These are phyloP conservation scores for Equus quagga DNA, from an alignment of 2,113 vertebrate genomes.

Conservation along the genomic window DNA sequence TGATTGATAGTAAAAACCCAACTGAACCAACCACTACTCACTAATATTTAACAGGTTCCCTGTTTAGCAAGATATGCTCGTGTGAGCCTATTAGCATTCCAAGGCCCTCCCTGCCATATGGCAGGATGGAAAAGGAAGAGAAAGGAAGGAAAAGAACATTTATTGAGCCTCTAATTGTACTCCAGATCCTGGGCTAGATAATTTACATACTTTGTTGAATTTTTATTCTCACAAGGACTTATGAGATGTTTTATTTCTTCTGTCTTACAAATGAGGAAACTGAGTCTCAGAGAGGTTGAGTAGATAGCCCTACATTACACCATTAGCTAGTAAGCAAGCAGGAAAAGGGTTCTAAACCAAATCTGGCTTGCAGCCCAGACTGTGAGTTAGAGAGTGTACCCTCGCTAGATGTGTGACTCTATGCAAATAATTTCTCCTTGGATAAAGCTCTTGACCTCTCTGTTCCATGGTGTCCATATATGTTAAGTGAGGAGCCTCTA, in stretches of 20 bases:
- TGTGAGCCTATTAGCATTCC: background rate
- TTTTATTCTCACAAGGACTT: background rate
- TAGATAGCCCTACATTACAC: background rate
- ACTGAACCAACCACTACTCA: background rate
- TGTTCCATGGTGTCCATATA: background rate
- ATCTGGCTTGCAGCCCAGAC: no score
- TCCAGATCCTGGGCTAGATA: background rate
- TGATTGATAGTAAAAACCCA: conserved; percentile 1
- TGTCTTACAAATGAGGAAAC: background rate
- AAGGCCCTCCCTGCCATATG: background rate
- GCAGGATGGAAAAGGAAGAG: background rate
- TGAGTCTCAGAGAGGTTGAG: background rate
- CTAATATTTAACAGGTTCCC: background rate
- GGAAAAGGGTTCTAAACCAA: background rate
- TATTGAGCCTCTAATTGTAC: background rate
- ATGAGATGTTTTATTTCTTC: background rate
- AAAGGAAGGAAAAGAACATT: background rate
- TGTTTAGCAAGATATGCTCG: conserved; percentile 3
- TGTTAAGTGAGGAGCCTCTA: background rate
- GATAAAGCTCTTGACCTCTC: background rate
- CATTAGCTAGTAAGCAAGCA: background rate
- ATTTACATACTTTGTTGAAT: background rate
- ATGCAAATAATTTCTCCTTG: background rate
- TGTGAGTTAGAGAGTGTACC: background rate
- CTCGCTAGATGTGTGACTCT: background rate